Percentiles rank a stretch among this genome's conserved stretches.
Conservation (phyloP, 2,888 invertebrate genomes). For the Syrphus vitripennis region DNA sequence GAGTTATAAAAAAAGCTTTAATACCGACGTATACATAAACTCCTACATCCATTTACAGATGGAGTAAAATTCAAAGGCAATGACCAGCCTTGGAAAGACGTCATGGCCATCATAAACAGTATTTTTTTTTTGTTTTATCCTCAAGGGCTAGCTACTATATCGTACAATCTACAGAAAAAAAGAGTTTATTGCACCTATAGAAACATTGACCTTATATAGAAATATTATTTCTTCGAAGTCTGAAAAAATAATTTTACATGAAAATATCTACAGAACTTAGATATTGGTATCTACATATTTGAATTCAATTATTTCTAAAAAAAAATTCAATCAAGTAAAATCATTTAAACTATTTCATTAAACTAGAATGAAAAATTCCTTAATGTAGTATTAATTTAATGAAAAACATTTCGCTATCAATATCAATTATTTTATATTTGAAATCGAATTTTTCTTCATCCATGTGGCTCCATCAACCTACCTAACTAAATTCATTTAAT, state of each 20-base stretch:
- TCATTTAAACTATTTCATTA: too few relatives aligned
- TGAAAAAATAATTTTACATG: too few relatives aligned
- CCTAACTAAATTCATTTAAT: background rate
- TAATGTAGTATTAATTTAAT: too few relatives aligned
- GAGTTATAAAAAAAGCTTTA: background rate
- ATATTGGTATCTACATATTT: too few relatives aligned
- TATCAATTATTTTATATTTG: background rate
- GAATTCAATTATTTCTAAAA: too few relatives aligned
- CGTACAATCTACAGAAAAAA: too few relatives aligned
- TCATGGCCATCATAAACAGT: background rate
- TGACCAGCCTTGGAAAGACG: constrained; percentile 7
- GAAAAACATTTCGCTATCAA: too few relatives aligned
- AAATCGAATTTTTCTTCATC: background rate
- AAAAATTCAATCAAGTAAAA: too few relatives aligned
- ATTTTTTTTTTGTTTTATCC: background rate
- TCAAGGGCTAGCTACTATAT: background rate
- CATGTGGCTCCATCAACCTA: too few relatives aligned
- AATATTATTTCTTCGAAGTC: background rate
- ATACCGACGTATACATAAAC: background rate
- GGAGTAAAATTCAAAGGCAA: background rate
- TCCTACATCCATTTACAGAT: background rate
- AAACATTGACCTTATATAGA: background rate
- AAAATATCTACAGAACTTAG: too few relatives aligned
- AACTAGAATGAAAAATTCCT: too few relatives aligned
- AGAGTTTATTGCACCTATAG: background rate